Evolutionary conservation across 2,797 vertebrate genomes (phyloP).

Genomic region (Miopithecus talapoin): DNA sequence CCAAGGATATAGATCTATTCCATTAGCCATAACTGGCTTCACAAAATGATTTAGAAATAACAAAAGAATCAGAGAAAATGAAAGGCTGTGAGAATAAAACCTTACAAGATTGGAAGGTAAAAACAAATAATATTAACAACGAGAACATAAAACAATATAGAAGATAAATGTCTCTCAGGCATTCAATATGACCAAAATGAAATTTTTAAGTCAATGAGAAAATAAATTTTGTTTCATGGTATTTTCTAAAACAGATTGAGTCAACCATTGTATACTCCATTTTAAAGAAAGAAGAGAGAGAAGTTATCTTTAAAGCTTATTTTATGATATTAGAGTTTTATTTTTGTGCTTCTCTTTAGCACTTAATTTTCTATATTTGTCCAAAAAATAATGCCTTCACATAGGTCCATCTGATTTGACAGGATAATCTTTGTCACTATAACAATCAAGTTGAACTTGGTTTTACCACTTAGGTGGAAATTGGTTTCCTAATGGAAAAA

Average conservation of each 20-base stretch:
- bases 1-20: not conserved
- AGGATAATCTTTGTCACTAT: conserved; percentile 40
- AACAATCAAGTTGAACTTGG: conserved; percentile 69
- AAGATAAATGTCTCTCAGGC: not conserved
- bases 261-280: not conserved
- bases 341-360: conserved; percentile 16
- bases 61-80: not conserved
- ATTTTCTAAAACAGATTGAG: conserved; percentile 11
- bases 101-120: not conserved
- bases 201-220: conserved; percentile 10
- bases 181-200: not conserved
- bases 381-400: conserved; percentile 41
- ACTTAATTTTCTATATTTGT: conserved; percentile 52
- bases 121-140: not conserved
- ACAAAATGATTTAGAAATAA: conserved; percentile 5
- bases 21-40: not conserved
- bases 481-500: conserved; percentile 68
- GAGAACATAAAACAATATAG: not conserved
- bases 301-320: not conserved
- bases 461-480: conserved; percentile 69
- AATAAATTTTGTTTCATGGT: not conserved
- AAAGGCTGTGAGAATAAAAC: not conserved
- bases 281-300: conserved; percentile 27
- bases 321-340: conserved; percentile 2
- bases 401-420: conserved; percentile 45